Base-by-base conservation (phyloP, 1,140 invertebrate genomes). In the Nasonia giraulti region DNA sequence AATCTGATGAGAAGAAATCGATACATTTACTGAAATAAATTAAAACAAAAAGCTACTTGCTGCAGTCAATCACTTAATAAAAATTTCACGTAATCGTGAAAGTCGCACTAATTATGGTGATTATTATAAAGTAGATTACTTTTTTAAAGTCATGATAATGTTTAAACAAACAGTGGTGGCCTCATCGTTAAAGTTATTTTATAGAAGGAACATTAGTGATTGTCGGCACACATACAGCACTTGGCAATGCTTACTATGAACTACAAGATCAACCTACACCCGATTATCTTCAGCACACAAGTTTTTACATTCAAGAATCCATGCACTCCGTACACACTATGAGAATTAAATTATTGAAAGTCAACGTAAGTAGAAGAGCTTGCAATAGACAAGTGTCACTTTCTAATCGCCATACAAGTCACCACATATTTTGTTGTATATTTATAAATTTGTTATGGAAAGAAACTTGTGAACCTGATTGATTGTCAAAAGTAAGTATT, bases 191-290 rank as follows among this genome's bases (percentile, higher is more conserved):
- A 85, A 85, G 75, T 82, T 83, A 83, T 20, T 62, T 62, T 82
- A 74, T 82, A 83, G 82, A 86, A 91, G 90, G 91, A 92, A 92
- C 90, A 90, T 92, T 91, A 90, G 91, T 93, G 91, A 93, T 93
- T 93, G 93, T 93, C 92, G 92, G 92, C 92, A 93, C 92, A 93
- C 91, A 93, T 93, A 92, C 90, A 93, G 91, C 92, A 93, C 92
- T 93, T 93, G 92, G 92, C 93, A 93, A 93, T 93, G 92, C 92
- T 93, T 90, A 89, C 90, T 92, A 91, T 87, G 82, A 86, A 88
- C 90, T 92, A 92, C 90, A 90, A 83, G 68, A 89, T 90, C 87
- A 89, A 89, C 89, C 90, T 92, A 91, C 89, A 89, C 90, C 90
- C 88, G 90, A 91, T 89, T 89, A 88, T 89, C 89, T 91, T 88